These are phyloP conservation scores for Chondrilla cf. caribensis DNA, from an alignment of 37 sponge, comb jelly and placozoan species.

Conservation along the genomic window DNA sequence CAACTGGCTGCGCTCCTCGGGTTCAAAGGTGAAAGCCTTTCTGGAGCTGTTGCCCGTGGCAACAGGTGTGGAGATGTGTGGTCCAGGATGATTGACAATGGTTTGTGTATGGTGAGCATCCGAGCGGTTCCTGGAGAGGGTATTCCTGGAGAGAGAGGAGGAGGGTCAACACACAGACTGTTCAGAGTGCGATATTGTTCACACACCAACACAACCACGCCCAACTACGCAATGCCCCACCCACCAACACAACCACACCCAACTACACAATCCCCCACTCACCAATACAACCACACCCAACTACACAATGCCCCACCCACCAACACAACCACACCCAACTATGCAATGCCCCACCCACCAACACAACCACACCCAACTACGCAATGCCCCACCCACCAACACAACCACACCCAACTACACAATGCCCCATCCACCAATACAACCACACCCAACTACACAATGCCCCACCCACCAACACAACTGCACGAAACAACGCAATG, in stretches of 20 bases:
- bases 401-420: too few species aligned
- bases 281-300: neutral
- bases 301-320: too few species aligned
- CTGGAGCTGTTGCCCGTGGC: neutral
- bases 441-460: too few species aligned
- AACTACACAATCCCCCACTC: constrained; percentile 9
- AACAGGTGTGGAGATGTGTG: neutral
- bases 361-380: too few species aligned
- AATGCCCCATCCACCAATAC: too few species aligned
- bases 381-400: too few species aligned
- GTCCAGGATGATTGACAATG: neutral
- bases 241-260: constrained; percentile 15
- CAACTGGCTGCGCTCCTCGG: neutral
- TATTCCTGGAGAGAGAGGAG: too few species aligned
- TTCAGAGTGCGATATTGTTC: neutral
- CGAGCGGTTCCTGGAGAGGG: too few species aligned
- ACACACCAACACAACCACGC: neutral
- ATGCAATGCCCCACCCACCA: too few species aligned
- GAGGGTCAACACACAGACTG: neutral
- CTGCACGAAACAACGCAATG: too few species aligned
- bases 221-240: constrained; percentile 19
- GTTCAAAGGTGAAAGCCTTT: neutral
- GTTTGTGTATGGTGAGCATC: neutral
- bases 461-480: too few species aligned
- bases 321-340: too few species aligned